A percentile compares a stretch with the other conserved stretches of the same genome.
Evolutionary conservation across 2,113 vertebrate genomes (phyloP).

Genomic region (Pluvialis apricaria): DNA sequence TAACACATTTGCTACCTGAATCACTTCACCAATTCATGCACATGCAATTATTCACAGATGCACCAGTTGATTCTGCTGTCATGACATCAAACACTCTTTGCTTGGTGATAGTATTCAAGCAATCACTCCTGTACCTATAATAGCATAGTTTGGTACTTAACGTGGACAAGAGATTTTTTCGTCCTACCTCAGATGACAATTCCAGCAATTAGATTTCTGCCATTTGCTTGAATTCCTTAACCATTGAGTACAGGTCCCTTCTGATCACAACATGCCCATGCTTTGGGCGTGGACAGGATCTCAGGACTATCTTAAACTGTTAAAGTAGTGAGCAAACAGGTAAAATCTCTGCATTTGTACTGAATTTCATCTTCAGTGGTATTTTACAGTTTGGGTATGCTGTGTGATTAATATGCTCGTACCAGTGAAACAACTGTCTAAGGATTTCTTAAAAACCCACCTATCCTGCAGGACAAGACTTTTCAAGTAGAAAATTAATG

Average conservation of each 20-base stretch:
- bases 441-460: not conserved
- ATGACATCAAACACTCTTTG: not conserved
- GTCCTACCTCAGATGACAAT: not conserved
- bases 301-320: no score
- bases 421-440: not conserved
- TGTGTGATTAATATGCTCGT: not conserved
- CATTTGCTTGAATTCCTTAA: not conserved
- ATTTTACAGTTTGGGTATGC: not conserved
- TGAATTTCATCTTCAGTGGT: not conserved
- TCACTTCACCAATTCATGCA: not conserved
- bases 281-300: accelerated
- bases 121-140: not conserved
- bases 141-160: not conserved
- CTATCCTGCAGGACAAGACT: not conserved
- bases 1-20: not conserved
- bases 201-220: not conserved
- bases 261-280: accelerated
- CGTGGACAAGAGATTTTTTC: not conserved
- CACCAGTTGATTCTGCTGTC: not conserved
- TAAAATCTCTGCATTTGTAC: no score
- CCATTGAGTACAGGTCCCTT: not conserved
- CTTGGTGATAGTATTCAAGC: not conserved
- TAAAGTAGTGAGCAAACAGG: not conserved
- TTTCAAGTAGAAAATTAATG: not conserved
- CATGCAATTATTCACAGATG: not conserved